Conservation (phyloP, 2,888 invertebrate genomes). For the Griposia aprilina region DNA sequence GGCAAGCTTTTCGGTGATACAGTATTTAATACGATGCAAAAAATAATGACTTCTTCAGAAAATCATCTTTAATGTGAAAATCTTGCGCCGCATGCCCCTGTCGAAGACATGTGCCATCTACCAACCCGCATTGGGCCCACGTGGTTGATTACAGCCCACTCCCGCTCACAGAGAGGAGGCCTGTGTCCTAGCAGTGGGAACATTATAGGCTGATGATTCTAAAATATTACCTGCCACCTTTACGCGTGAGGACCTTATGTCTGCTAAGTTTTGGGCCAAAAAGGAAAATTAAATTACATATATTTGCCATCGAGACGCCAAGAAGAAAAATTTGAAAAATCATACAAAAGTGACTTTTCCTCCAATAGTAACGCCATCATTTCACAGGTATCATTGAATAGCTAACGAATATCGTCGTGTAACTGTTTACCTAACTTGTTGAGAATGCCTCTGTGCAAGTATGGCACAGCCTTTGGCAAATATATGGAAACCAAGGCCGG, state of each 20-base stretch:
- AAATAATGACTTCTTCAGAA: neutral
- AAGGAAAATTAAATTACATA: neutral
- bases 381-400: constrained; percentile 55
- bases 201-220: neutral
- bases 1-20: neutral
- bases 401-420: constrained; percentile 45
- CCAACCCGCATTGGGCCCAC: neutral
- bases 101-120: neutral
- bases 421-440: constrained; percentile 58
- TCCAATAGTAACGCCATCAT: constrained; percentile 33
- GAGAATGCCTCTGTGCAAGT: constrained; percentile 49
- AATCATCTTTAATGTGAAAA: neutral
- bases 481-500: constrained; percentile 59
- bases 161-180: too few species aligned
- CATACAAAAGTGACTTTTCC: constrained; percentile 20
- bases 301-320: neutral
- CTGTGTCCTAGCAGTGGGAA: too few species aligned
- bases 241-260: too few species aligned
- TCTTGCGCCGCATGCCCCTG: too few species aligned
- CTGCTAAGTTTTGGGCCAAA: neutral
- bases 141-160: neutral
- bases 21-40: neutral
- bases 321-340: neutral
- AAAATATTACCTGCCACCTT: too few species aligned
- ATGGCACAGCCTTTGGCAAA: constrained; percentile 55